phyloP scores from a whole-genome alignment of 2,888 invertebrate genomes.

The Ophion obscuratus region DNA sequence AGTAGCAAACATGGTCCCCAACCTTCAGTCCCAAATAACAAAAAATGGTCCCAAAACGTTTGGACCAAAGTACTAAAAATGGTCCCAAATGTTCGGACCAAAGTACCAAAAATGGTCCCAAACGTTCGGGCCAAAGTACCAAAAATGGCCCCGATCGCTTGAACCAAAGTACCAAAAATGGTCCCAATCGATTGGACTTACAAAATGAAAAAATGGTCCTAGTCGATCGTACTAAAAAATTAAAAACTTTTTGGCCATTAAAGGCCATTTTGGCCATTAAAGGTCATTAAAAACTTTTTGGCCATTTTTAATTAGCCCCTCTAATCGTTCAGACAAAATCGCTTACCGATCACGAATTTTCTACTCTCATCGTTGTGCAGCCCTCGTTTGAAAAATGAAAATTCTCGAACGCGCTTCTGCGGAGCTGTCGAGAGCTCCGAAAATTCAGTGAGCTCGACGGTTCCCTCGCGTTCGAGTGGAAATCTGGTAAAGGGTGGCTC shows the following conservation, averaged over 20 bases:
- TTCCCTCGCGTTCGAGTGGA: slow-evolving; percentile 44
- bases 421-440: not conserved
- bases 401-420: not conserved
- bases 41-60: too few species aligned
- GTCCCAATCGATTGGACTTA: not conserved
- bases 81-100: too few species aligned
- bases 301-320: too few species aligned
- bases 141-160: not conserved
- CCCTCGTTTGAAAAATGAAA: not conserved
- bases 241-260: too few species aligned
- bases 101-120: too few species aligned
- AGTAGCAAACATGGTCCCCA: not conserved
- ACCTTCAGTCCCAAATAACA: too few species aligned
- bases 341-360: not conserved
- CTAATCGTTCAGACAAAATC: not conserved
- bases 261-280: too few species aligned
- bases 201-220: not conserved
- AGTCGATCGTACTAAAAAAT: not conserved
- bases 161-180: not conserved
- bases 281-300: too few species aligned
- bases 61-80: too few species aligned
- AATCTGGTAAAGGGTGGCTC: slow-evolving; percentile 35
- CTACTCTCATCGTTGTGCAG: not conserved
- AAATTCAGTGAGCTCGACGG: not conserved
- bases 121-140: too few species aligned